A percentile compares a stretch with the other conserved stretches of the same genome.
These are phyloP conservation scores for Mesodorylaimus sp. DNA, from an alignment of 2,888 invertebrate species.

Conservation along the genomic window DNA sequence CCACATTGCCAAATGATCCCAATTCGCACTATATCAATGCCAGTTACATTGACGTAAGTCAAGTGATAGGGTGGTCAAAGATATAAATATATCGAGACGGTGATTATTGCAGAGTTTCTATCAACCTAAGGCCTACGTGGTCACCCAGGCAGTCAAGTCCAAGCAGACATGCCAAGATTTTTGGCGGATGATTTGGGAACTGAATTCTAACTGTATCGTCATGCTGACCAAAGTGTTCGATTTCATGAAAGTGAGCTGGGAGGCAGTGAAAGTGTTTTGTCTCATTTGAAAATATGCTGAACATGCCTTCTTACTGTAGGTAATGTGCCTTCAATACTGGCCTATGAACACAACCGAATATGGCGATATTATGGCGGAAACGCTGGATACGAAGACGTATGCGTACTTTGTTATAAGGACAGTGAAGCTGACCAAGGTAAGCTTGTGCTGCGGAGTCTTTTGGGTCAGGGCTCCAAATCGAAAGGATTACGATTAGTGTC, in stretches of 20 bases:
- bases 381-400: slow-evolving; percentile 27
- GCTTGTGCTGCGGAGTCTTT: no score
- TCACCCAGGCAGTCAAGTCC: slow-evolving; percentile 53
- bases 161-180: slow-evolving; percentile 71
- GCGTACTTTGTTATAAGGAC: slow-evolving; percentile 25
- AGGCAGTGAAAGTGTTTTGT: not conserved
- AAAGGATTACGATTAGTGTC: no score
- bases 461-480: no score
- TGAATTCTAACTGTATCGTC: slow-evolving; percentile 70
- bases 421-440: slow-evolving; percentile 2
- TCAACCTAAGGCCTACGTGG: slow-evolving; percentile 28
- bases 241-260: slow-evolving; percentile 61
- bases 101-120: slow-evolving; percentile 28
- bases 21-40: slow-evolving; percentile 29
- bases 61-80: no score
- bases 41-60: slow-evolving; percentile 26
- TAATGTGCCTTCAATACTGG: slow-evolving; percentile 99
- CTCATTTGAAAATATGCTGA: not conserved
- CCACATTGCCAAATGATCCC: slow-evolving; percentile 18
- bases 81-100: no score
- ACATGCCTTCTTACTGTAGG: slow-evolving; percentile 40
- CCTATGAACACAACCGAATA: slow-evolving; percentile 70
- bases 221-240: slow-evolving; percentile 98
- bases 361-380: slow-evolving; percentile 66
- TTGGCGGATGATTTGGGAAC: slow-evolving; percentile 97